Base-by-base conservation (phyloP, 2,113 vertebrate species). In the Peromyscus maniculatus region DNA sequence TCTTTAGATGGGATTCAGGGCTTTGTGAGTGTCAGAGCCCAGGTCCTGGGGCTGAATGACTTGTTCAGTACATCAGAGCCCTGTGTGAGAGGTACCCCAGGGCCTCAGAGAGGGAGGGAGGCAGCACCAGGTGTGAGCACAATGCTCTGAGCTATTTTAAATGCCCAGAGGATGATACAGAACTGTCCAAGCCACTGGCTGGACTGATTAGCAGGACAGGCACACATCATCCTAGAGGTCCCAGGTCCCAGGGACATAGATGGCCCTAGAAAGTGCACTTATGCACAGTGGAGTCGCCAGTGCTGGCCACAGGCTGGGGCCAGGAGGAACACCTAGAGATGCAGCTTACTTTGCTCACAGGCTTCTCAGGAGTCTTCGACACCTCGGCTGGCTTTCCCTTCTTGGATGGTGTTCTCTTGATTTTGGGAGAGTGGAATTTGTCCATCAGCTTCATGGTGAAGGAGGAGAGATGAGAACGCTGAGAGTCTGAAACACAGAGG, bases 401-500 rank as follows among this genome's bases (percentile, higher is more conserved):
- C 99, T 99, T 99, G 28, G 99, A 99, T 9, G 99, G 99, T 0
- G 99, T 99, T 95, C 99, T 99, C 98, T 99, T 99, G 98, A 99
- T 99, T 98, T 99, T 99, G 96, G 99, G 99, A 5, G 99, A 99
- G 97, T 99, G 99, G 98, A 99, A 99, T 98, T 99, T 99, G 98
- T 99, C 99, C 99, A 99, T 99, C 97, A 99, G 98, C 98, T 99
- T 99, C 99, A 99, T 99, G 91, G 99, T 99, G 99, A 99, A 99
- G 15, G 99, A 99, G 97, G 99, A 99, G 97, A 99, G 99, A 97
- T 99, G 99, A 96, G 99, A 99, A 95, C 99, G 99, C 98, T 99
- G 99, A 12, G 99, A 99, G 98, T 99, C 99, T 99, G 97, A 83
- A 97, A 92, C 82, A 98, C 78, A 98, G 96, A 98, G 8, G 0